Base-by-base conservation (phyloP, 2,113 vertebrate species). In the Castor canadensis region DNA sequence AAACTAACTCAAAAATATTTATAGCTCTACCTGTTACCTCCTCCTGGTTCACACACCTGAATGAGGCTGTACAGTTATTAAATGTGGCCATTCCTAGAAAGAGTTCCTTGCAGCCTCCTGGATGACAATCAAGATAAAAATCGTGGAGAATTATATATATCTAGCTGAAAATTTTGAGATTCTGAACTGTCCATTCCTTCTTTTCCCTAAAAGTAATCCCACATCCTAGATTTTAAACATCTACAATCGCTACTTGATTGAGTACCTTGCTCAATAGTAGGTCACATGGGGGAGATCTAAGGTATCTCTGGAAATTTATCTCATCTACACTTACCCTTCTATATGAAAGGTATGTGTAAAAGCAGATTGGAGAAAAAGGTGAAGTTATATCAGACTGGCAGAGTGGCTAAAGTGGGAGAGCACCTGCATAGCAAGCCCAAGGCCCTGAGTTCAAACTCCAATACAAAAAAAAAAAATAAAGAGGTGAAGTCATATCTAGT, bases 1-100 rank as follows among this genome's bases (percentile, higher is more conserved):
- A 93, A 89, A 89, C 56, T 83, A 95, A 89, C 54, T 95, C 9
- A 66, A 52, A 84, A 93, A 89, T 43, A 81, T 69, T 76, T 81
- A 40, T 81, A 49, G 52, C 9, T 85, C 73, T 64, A 69, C 26
- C 58, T 47, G 45, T 66, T 92, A 87, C n/a, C 62, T 69, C 43
- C 17, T 85, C 24, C 32, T 88, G 45, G 54, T 58, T 24, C 30
- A 80, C 4, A 84, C 40, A 60, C 16, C 30, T 52, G 62, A 80
- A 47, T 32, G 73, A 76, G n/a, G 32, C 8, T 32, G 40, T 47
- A 56, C 88, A 45, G 28, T 54, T 81, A 35, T 4, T 58, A 35
- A 66, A 28, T 66, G 38, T 89, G 73, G 30, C 45, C n/a, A 84
- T 22, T 28, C 5, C 13, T 75, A 89, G 69, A 66, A 91, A 76